These are phyloP conservation scores for Drosophila rellima DNA, from an alignment of 2,888 invertebrate species.

Conservation along the genomic window DNA sequence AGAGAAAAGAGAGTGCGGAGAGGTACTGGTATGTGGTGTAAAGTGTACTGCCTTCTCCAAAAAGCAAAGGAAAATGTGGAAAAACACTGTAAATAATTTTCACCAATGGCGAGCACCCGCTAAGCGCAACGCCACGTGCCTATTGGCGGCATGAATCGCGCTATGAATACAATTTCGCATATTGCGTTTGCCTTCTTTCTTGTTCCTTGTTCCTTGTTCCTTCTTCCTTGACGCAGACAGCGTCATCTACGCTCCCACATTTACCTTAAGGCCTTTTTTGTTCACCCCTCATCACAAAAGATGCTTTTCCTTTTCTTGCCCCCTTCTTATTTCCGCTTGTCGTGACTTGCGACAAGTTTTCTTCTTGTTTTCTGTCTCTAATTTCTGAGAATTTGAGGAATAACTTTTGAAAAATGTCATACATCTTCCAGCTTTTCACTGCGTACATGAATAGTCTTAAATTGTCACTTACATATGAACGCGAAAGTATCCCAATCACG, in stretches of 20 bases:
- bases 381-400: background rate
- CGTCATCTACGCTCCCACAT: background rate
- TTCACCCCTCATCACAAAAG: background rate
- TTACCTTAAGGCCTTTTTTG: slow-evolving; percentile 6
- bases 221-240: background rate
- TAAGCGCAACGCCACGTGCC: slow-evolving; percentile 41
- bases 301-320: slow-evolving; percentile 1
- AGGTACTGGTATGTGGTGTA: slow-evolving; percentile 13
- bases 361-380: background rate
- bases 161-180: slow-evolving; percentile 11
- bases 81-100: slow-evolving; percentile 44
- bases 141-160: slow-evolving; percentile 47
- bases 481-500: background rate
- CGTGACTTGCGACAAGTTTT: background rate
- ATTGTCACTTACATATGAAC: background rate
- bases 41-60: slow-evolving; percentile 13
- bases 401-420: background rate
- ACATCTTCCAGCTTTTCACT: background rate
- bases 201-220: background rate
- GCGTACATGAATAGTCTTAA: background rate
- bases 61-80: slow-evolving; percentile 35
- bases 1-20: background rate
- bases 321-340: background rate
- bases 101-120: slow-evolving; percentile 53
- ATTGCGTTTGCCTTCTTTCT: slow-evolving; percentile 2